Conservation (phyloP, 2,888 invertebrate species). For the Lasiommata megera region DNA sequence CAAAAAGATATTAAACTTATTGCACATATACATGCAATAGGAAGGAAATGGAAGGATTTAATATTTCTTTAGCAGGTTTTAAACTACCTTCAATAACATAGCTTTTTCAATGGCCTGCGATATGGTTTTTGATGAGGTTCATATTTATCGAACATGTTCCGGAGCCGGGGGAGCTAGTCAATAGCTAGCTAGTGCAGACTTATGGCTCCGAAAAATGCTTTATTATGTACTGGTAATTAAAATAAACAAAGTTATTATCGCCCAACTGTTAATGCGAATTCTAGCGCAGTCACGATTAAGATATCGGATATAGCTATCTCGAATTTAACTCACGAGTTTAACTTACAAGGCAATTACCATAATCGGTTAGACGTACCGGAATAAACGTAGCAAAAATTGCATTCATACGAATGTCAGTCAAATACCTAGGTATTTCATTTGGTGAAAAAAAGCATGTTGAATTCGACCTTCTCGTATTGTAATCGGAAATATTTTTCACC, state of each 20-base stretch:
- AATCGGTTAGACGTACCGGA: constrained; percentile 12
- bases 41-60: too few relatives aligned
- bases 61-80: too few relatives aligned
- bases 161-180: too few relatives aligned
- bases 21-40: too few relatives aligned
- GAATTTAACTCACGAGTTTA: constrained; percentile 32
- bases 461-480: background rate
- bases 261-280: constrained; percentile 41
- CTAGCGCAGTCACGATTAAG: constrained; percentile 47
- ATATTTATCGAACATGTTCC: too few relatives aligned
- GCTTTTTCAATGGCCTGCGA: too few relatives aligned
- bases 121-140: too few relatives aligned
- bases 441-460: background rate
- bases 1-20: too few relatives aligned
- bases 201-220: too few relatives aligned
- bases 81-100: too few relatives aligned
- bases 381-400: constrained; percentile 10
- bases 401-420: constrained; percentile 4
- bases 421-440: background rate
- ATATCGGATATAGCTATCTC: constrained; percentile 39
- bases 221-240: background rate
- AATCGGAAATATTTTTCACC: too few relatives aligned
- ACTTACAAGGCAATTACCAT: constrained; percentile 19
- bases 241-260: constrained; percentile 18
- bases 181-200: too few relatives aligned